Evolutionary conservation across 2,113 vertebrate genomes (phyloP), one percentile per base, ranked within the genome.

Genomic region (Lucifuga dentata): DNA sequence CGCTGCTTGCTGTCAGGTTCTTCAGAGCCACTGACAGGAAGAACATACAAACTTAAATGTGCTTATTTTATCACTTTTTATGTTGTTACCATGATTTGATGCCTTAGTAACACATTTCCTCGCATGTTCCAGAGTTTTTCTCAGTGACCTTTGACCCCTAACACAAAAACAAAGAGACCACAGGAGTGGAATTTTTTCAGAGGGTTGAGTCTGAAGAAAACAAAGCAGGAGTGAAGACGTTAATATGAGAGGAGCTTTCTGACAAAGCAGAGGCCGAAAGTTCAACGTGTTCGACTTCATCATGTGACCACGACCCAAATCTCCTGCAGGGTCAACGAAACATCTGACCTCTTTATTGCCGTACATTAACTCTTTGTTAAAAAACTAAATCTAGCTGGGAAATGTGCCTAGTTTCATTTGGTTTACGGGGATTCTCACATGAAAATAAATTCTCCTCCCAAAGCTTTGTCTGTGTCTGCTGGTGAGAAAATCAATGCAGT

Each of bases 21-120:
- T 81, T 87, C 29, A 84, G 23, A 0, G 83, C 64, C 56, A 83
- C 86, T 88, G 8, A 29, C 12, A 33, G 21, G 32, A 0, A 26
- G 2, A 50, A 29, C 26, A 29, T 29, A n/a, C n/a, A n/a, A n/a
- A n/a, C 26, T 29, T 29, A 29, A 29, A n/a, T n/a, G 26, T 29
- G 26, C 26, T 29, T 7, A 29, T 29, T 29, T 29, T 7, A 29
- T 29, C 7, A 7, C 26, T 29, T 3, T 29, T 29, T 29, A 29
- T 7, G n/a, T n/a, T n/a, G n/a, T n/a, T n/a, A 29, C 26, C 26
- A 29, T 3, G 26, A 29, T 29, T n/a, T n/a, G n/a, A n/a, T n/a
- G n/a, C n/a, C n/a, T n/a, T 3, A 29, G 26, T 29, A 29, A 29
- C 26, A 29, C 26, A 7, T 29, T 29, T 29, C 26, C 26, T 29